phyloP scores from a whole-genome alignment of 2,113 vertebrate genomes.

The Hoplias malabaricus region DNA sequence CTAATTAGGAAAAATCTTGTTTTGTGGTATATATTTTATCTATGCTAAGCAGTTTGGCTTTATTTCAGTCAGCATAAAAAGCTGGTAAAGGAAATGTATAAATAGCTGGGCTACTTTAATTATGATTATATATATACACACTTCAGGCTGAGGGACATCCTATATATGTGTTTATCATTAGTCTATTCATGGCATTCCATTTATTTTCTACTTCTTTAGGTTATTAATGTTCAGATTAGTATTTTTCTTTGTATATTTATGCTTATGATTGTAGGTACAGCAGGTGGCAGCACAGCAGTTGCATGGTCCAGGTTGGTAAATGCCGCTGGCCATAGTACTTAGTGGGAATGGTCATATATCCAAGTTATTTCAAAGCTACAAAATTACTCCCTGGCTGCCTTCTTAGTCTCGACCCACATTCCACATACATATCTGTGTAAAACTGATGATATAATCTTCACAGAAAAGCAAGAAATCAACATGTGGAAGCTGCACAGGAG shows the following conservation, averaged over 20 bases:
- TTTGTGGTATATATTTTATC: too few species aligned
- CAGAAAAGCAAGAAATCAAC: too few species aligned
- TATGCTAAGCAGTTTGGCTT: background rate
- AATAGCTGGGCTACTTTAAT: background rate
- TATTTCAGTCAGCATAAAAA: background rate
- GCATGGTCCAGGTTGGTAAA: background rate
- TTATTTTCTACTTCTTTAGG: background rate
- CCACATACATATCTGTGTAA: too few species aligned
- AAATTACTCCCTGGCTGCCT: background rate
- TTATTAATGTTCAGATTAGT: background rate
- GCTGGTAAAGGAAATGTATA: background rate
- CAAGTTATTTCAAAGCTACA: background rate
- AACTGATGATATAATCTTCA: too few species aligned
- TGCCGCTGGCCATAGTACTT: slow-evolving; percentile 43
- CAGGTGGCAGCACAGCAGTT: slow-evolving; percentile 68
- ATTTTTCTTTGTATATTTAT: background rate
- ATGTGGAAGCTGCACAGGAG: too few species aligned
- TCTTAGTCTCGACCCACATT: background rate
- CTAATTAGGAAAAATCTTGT: too few species aligned
- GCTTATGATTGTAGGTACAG: slow-evolving; percentile 25
- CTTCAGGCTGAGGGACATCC: background rate
- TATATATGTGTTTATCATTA: background rate
- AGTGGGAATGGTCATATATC: background rate
- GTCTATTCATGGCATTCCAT: background rate
- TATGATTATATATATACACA: background rate